These are phyloP conservation scores for Rhabdornis inornatus DNA, from an alignment of 2,113 vertebrate genomes.

Conservation along the genomic window DNA sequence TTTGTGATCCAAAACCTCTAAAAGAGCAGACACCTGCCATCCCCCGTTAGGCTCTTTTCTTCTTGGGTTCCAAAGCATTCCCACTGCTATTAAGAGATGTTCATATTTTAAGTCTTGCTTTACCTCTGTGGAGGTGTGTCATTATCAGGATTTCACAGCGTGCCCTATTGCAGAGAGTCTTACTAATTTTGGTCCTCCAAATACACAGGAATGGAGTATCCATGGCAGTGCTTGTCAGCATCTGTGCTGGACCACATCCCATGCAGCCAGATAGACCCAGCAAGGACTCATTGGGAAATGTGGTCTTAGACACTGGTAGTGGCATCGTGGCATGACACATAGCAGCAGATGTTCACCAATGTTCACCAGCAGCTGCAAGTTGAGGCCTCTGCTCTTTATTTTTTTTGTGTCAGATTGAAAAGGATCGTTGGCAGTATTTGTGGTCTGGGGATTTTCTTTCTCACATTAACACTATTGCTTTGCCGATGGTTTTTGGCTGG, in stretches of 20 bases:
- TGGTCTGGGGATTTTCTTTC: background rate
- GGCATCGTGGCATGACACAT: background rate
- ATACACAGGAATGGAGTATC: background rate
- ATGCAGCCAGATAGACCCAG: background rate
- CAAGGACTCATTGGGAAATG: background rate
- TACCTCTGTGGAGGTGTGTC: background rate
- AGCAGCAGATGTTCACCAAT: background rate
- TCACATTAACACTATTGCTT: background rate
- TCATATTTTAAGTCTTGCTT: background rate
- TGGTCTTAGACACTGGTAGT: background rate
- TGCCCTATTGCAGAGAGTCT: background rate
- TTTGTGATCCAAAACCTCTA: background rate
- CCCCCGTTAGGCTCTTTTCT: background rate
- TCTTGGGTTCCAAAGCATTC: background rate
- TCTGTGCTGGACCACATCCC: background rate
- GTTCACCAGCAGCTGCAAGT: background rate
- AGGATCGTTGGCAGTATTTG: background rate
- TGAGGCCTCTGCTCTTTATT: background rate
- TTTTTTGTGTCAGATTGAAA: background rate
- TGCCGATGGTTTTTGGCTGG: background rate
- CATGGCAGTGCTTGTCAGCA: background rate
- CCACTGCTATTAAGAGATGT: background rate
- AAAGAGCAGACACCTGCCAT: background rate
- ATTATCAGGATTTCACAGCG: background rate
- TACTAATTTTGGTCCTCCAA: background rate